phyloP scores from a whole-genome alignment of 2,888 invertebrate genomes.

The Aspidiotus destructor region DNA sequence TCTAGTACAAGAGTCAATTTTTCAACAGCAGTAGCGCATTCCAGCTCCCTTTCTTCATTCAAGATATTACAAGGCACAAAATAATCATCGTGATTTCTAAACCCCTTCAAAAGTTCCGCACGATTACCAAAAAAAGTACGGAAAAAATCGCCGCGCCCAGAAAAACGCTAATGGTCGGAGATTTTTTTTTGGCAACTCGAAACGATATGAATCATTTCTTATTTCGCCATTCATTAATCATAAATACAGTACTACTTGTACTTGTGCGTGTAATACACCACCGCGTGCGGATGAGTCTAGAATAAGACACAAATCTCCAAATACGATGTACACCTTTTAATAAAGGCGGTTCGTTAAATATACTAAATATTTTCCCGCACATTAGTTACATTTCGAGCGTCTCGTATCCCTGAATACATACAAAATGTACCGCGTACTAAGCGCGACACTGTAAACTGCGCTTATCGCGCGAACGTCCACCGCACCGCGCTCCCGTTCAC shows the following conservation, averaged over 20 bases:
- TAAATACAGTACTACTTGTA: slow-evolving; percentile 11
- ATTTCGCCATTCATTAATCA: slow-evolving; percentile 30
- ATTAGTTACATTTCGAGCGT: slow-evolving; percentile 31
- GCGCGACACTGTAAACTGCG: slow-evolving; percentile 11
- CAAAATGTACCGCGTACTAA: neutral
- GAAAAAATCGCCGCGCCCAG: neutral
- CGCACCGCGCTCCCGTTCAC: slow-evolving; percentile 12
- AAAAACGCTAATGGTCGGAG: neutral
- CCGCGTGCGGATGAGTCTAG: too few species aligned
- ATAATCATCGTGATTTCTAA: too few species aligned
- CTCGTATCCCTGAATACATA: neutral
- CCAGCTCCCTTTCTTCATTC: too few species aligned
- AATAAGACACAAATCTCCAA: too few species aligned
- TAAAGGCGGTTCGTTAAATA: slow-evolving; percentile 30
- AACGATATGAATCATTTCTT: slow-evolving; percentile 19
- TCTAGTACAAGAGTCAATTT: too few species aligned
- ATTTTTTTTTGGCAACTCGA: slow-evolving; percentile 6
- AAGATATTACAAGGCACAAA: too few species aligned
- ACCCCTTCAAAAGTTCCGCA: too few species aligned
- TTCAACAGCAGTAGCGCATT: too few species aligned
- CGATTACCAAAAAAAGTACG: neutral
- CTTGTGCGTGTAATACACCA: too few species aligned
- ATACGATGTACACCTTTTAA: slow-evolving; percentile 9
- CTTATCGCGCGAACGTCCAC: slow-evolving; percentile 12
- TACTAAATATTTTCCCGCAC: slow-evolving; percentile 27